These are phyloP conservation scores for Trachelus stipa DNA, from an alignment of 2,888 invertebrate genomes.

Conservation along the genomic window DNA sequence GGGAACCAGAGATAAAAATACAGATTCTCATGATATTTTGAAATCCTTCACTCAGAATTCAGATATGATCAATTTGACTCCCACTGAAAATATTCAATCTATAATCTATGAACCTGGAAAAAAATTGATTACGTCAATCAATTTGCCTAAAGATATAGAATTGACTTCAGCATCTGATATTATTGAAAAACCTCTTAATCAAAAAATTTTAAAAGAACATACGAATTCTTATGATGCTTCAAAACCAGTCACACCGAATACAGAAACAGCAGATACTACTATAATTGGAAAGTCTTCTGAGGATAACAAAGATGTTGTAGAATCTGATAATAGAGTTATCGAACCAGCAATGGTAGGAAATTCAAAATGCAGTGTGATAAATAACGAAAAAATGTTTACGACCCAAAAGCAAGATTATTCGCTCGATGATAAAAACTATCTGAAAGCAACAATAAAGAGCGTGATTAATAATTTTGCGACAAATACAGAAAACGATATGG, in stretches of 20 bases:
- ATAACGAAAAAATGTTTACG: background rate
- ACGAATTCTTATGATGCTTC: background rate
- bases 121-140: background rate
- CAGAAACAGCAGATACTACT: background rate
- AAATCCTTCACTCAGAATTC: background rate
- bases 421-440: conserved; percentile 25
- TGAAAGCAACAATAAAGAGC: conserved; percentile 39
- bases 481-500: conserved; percentile 17
- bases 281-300: background rate
- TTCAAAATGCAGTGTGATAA: background rate
- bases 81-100: background rate
- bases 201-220: background rate
- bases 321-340: background rate
- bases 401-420: background rate
- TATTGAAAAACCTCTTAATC: background rate
- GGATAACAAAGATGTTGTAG: background rate
- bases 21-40: no score
- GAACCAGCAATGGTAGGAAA: background rate
- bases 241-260: background rate
- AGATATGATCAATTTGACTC: background rate
- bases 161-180: background rate
- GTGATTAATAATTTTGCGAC: conserved; percentile 47
- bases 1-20: background rate
- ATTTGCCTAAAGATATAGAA: background rate
- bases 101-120: background rate